Percentiles rank a stretch among this genome's conserved stretches.
Conservation (phyloP, 1,140 invertebrate species). For the Aphaenogaster floridana region DNA sequence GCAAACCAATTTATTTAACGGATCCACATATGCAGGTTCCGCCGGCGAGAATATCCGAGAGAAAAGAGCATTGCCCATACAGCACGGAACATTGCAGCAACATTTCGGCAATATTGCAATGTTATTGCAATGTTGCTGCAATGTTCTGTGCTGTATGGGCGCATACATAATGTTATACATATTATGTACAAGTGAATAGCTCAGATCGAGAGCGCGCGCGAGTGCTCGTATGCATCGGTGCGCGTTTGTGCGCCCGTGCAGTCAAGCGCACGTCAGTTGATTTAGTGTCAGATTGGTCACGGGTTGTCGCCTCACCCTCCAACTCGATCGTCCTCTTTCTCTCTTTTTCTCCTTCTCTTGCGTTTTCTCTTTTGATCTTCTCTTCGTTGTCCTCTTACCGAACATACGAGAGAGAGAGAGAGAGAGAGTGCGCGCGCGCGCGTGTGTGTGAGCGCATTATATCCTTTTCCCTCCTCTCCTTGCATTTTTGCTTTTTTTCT, state of each 20-base stretch:
- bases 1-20: conserved; percentile 51
- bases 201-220: conserved; percentile 50
- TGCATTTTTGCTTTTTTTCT: conserved; percentile 53
- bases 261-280: conserved; percentile 80
- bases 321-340: conserved; percentile 45
- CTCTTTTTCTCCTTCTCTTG: conserved; percentile 60
- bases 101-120: no score
- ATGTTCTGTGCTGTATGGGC: no score
- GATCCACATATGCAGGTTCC: background rate
- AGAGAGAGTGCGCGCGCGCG: background rate
- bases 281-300: conserved; percentile 84
- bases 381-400: conserved; percentile 34
- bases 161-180: conserved; percentile 58
- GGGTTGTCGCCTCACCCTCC: conserved; percentile 82
- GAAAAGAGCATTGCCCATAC: background rate
- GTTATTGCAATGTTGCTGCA: no score
- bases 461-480: conserved; percentile 32
- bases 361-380: conserved; percentile 32
- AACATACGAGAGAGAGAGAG: background rate
- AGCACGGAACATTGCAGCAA: no score
- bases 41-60: conserved; percentile 35
- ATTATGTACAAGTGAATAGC: conserved; percentile 47
- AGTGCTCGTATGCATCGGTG: conserved; percentile 58
- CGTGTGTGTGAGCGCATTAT: background rate
- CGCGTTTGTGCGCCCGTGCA: conserved; percentile 61